Evolutionary conservation across 2,888 invertebrate genomes (phyloP), one percentile per base, ranked within the genome.

Genomic region (Pachycephus smyrnensis): DNA sequence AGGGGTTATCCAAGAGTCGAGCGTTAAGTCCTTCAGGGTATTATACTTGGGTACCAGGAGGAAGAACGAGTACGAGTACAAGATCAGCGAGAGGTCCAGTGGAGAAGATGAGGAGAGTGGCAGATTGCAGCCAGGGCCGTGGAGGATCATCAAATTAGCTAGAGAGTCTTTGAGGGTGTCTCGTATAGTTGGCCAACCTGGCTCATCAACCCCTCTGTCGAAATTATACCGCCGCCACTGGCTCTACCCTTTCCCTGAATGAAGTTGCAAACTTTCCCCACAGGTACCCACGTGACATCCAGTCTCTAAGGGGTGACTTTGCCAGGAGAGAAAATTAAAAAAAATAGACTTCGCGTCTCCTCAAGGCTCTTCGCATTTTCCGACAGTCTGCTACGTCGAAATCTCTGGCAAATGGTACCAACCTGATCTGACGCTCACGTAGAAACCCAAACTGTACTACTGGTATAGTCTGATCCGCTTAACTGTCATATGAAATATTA

Each of bases 111-210:
- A 55, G 35, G 3, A 30, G 74, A n/a, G n/a, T 88, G 88, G 89
- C 89, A 89, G 89, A 89, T 90, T 90, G 90, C 89, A 88, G 88
- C 86, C 88, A 83, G 82, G 84, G 86, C 89, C 89, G 88, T 90
- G 88, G 90, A 91, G 90, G 91, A 91, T 91, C 91, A 90, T 91
- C 90, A 91, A 91, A 91, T 91, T 91, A 91, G 90, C 88, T 86
- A 85, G 88, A 90, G 90, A 90, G 88, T 90, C 90, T 90, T 90
- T 89, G 90, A 91, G 89, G 87, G 86, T 87, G 85, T 85, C 86
- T 89, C 85, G 86, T 85, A 76, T 73, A 87, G 88, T 85, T 86
- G 85, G 87, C 86, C 86, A 87, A 86, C 89, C 86, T 71, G 83
- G 80, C 88, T 87, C 89, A 88, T 89, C 89, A 87, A 85, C 85